Evolutionary conservation across 1,140 invertebrate genomes (phyloP).

Genomic region (Drosophila mayri): DNA sequence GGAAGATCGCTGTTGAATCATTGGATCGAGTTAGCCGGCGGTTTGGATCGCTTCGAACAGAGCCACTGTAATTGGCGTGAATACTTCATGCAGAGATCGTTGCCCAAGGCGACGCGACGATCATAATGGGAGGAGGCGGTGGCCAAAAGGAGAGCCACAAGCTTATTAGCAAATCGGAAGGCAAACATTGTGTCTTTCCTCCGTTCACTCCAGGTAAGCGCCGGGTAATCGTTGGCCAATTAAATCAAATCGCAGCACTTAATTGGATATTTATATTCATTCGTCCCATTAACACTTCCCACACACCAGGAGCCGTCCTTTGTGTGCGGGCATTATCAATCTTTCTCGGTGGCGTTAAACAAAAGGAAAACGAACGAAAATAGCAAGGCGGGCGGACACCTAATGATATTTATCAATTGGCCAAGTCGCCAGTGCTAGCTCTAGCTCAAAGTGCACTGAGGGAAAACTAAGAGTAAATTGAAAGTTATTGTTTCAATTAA

Average conservation of each 20-base stretch:
- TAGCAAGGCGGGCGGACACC: constrained; percentile 21
- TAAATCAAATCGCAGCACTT: constrained; percentile 41
- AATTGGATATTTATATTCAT: constrained; percentile 54
- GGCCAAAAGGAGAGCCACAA: constrained; percentile 8
- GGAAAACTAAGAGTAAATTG: not conserved
- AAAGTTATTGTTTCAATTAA: too few species aligned
- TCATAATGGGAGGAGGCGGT: constrained; percentile 36
- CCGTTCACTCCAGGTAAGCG: constrained; percentile 12
- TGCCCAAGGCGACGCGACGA: constrained; percentile 56
- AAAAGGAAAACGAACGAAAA: constrained; percentile 12
- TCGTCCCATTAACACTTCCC: constrained; percentile 38
- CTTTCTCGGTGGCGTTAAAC: constrained; percentile 27
- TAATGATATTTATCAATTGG: constrained; percentile 74
- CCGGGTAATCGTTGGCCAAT: constrained; percentile 18
- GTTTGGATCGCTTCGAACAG: constrained; percentile 2
- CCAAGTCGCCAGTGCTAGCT: constrained; percentile 27
- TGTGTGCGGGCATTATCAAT: constrained; percentile 42
- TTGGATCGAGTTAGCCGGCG: constrained; percentile 15
- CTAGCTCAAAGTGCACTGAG: not conserved
- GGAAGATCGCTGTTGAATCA: constrained; percentile 21
- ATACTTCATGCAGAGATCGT: constrained; percentile 73
- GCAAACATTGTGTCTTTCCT: constrained; percentile 20
- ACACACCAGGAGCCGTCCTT: constrained; percentile 27
- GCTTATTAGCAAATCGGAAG: constrained; percentile 45
- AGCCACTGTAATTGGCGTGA: constrained; percentile 69